Base-by-base conservation (phyloP, 2,888 invertebrate genomes). In the Aquatica leii region DNA sequence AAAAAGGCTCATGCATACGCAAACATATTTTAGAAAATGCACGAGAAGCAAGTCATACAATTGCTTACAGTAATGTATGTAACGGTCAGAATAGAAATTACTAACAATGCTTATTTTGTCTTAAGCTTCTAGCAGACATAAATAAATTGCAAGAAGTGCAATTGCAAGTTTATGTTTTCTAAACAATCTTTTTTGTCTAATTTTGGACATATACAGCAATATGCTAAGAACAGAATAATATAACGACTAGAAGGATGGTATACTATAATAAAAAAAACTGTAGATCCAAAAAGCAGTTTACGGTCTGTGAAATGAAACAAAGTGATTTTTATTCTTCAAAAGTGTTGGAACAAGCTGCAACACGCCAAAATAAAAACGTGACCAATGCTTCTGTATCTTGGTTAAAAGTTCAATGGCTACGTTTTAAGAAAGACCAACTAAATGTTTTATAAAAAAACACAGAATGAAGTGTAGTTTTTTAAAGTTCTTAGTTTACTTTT, bases 1-100 rank as follows among this genome's bases (percentile, higher is more conserved):
- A 69, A 58, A 68, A 62, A 35, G 31, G 41, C 9, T 67, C 62
- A 17, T 69, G 62, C 31, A 34, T 68, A 9, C 20, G 9, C 3
- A 43, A 51, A 43, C 55, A 58, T 31, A 15, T 58, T 5, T 21
- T 11, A 50, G 17, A 11, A 8, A 17, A 51, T 53, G 52, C 53
- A 34, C n/a, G 8, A 24, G 12, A 31, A 31, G 6, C 31, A 6
- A 14, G 53, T 6, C 59, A 59, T 24, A 48, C 54, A n/a, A 40
- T 62, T 40, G 21, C 46, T n/a, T 59, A 59, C 24, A 51, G 50
- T 41, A 58, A 59, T 21, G 21, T 40, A 12, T 61, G 61, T 12
- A 43, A 24, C 0, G 52, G 58, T 9, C 65, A 61, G 37, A 65
- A 62, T 35, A 31, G 61, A n/a, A 62, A 65, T 21, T 37, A 56